phyloP scores from a whole-genome alignment of 2,888 invertebrate species.

The Bibio marci region DNA sequence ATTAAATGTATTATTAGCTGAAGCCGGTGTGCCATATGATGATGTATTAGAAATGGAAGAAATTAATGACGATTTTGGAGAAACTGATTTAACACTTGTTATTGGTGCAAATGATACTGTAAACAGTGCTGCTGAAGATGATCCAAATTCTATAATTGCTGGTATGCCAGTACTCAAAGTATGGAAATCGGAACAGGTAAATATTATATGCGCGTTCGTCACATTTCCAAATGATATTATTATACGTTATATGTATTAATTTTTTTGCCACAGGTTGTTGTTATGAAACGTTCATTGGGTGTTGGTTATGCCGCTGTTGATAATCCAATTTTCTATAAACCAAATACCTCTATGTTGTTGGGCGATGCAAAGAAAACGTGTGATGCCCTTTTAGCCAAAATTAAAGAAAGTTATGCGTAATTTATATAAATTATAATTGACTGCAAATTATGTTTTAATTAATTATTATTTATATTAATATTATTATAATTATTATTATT shows the following conservation, averaged over 20 bases:
- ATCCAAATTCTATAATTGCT: conserved; percentile 80
- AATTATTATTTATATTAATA: no score
- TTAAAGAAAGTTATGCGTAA: conserved; percentile 25
- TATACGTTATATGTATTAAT: no score
- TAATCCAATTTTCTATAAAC: conserved; percentile 82
- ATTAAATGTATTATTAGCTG: conserved; percentile 76
- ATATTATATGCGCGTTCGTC: conserved; percentile 6
- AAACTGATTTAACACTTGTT: conserved; percentile 69
- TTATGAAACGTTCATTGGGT: conserved; percentile 79
- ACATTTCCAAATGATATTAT: no score
- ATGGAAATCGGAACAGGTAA: conserved; percentile 70
- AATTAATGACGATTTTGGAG: conserved; percentile 71
- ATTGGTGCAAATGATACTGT: conserved; percentile 86
- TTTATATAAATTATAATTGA: neutral
- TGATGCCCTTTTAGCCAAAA: conserved; percentile 56
- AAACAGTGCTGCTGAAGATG: conserved; percentile 78
- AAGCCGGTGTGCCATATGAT: conserved; percentile 87
- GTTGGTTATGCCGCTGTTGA: conserved; percentile 85
- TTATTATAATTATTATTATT: no score
- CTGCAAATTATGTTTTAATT: neutral
- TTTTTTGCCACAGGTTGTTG: conserved; percentile 47
- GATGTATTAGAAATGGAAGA: conserved; percentile 85
- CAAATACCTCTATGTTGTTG: conserved; percentile 71
- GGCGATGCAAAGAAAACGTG: conserved; percentile 87
- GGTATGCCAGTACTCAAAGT: conserved; percentile 85